Percentiles rank a stretch among this genome's conserved stretches.
phyloP scores from a whole-genome alignment of 2,113 vertebrate species.

The Furnarius figulus region DNA sequence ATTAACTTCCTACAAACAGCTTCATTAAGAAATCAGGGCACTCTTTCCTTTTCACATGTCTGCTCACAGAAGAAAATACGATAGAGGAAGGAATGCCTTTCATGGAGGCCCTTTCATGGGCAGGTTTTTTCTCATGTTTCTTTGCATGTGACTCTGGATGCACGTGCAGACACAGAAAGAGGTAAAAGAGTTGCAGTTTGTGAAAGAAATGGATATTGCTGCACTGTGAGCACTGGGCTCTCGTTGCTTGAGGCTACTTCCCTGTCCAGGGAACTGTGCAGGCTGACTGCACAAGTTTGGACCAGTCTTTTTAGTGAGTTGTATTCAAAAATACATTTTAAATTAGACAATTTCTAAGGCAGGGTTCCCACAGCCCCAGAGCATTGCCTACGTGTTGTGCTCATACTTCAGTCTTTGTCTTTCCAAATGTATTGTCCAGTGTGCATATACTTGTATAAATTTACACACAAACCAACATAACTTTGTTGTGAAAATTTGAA shows the following conservation, averaged over 20 bases:
- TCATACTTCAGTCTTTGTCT: neutral
- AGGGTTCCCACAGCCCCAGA: neutral
- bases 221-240: neutral
- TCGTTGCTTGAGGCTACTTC: neutral
- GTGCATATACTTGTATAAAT: neutral
- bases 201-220: neutral
- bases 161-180: neutral
- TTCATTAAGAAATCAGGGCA: neutral
- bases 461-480: neutral
- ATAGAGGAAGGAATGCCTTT: neutral
- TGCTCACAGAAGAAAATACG: neutral
- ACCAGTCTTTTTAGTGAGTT: neutral
- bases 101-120: neutral
- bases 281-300: neutral
- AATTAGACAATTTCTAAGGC: neutral
- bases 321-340: neutral
- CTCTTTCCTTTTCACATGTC: neutral
- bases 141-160: neutral
- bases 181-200: neutral
- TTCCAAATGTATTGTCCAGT: neutral
- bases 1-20: neutral
- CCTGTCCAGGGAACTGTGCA: neutral
- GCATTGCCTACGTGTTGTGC: neutral
- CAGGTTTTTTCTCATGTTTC: neutral
- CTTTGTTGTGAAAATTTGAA: neutral